Base-by-base conservation (phyloP, 2,113 vertebrate species). In the Noturus placidus region DNA sequence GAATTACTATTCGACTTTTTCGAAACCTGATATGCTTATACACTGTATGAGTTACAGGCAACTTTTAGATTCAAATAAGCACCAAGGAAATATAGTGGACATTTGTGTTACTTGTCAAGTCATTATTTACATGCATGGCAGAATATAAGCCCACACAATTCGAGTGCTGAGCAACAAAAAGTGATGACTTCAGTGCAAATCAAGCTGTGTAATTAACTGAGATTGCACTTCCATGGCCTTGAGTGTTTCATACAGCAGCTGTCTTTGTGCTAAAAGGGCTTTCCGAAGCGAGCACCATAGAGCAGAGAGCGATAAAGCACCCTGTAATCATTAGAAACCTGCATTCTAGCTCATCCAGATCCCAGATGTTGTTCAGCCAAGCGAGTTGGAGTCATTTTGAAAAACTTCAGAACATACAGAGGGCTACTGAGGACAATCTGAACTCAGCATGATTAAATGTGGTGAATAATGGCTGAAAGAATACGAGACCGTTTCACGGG, bases 201-300 rank as follows among this genome's bases (percentile, higher is more conserved):
- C 33, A 19, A 8, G 67, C 38, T 25, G 35, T 74, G 35, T 77
- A 77, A 52, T 77, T 50, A 77, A 52, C 74, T 14, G 74, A 52
- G 74, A 77, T n/a, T n/a, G 14, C 42, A 77, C 74, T 52, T 50
- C 25, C 5, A 25, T 72, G n/a, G 38, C 86, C 81, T 86, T 81
- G 76, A 52, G 83, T 38, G 56, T 57, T 87, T 46, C 54, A 56
- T 42, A 35, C 30, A 80, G 63, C 86, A 86, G 42, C 30, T 81
- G 81, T 87, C 88, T 88, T 87, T 87, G 82, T 87, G 67, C 77
- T 46, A 6, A 86, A 87, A 74, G 72, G 72, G 77, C 72, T 87
- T 87, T 91, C 2, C 86, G 59, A 83, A 77, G 65, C 1, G 74
- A 82, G 85, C 76, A 57, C 72, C 7, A 54, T 69, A 78, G 50